phyloP scores from a whole-genome alignment of 2,888 invertebrate species.

The Exocentrus adspersus region DNA sequence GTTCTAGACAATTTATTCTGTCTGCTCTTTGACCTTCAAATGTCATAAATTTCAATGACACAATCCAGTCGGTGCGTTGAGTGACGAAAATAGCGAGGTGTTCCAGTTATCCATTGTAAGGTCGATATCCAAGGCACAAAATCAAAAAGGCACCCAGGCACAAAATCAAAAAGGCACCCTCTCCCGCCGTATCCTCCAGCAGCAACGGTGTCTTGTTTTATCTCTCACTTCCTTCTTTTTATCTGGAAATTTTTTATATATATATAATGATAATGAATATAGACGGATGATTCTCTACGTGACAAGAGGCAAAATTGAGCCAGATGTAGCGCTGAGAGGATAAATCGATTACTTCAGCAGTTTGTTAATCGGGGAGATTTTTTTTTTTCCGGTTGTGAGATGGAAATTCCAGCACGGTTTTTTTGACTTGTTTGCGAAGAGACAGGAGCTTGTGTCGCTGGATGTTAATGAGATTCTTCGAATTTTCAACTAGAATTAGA shows the following conservation, averaged over 20 bases:
- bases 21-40: too few species aligned
- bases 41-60: too few species aligned
- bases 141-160: slow-evolving; percentile 27
- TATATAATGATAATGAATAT: slow-evolving; percentile 43
- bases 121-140: slow-evolving; percentile 37
- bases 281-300: slow-evolving; percentile 34
- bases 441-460: neutral
- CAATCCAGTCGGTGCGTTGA: neutral
- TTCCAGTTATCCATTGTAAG: slow-evolving; percentile 23
- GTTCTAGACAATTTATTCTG: too few species aligned
- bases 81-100: neutral
- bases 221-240: slow-evolving; percentile 33
- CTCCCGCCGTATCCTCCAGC: too few species aligned
- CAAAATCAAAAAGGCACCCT: slow-evolving; percentile 29
- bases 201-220: too few species aligned
- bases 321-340: slow-evolving; percentile 30
- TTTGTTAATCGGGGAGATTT: slow-evolving; percentile 9
- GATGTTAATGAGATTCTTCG: neutral
- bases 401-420: neutral
- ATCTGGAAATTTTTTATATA: slow-evolving; percentile 40
- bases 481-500: neutral
- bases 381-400: neutral
- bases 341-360: slow-evolving; percentile 29
- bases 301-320: slow-evolving; percentile 32
- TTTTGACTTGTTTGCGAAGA: neutral